Conservation (phyloP, 1,140 invertebrate species). For the Drosophila littoralis region DNA sequence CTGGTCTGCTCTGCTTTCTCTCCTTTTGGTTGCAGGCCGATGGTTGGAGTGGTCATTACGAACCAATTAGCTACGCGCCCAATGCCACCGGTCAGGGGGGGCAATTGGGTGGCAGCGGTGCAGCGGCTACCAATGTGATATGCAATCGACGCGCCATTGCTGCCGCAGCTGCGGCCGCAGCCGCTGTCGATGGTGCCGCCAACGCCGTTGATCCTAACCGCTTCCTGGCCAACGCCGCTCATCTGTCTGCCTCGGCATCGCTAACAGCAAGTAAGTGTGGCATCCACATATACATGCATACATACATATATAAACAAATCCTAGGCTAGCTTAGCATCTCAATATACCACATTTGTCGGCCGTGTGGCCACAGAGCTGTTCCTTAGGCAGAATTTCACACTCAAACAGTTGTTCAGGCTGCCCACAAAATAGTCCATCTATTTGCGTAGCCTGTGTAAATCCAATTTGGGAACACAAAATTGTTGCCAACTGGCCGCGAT, state of each 20-base stretch:
- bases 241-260: constrained; percentile 85
- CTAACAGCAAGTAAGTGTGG: constrained; percentile 85
- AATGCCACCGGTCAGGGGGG: constrained; percentile 45
- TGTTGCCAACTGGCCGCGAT: constrained; percentile 43
- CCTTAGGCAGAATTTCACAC: constrained; percentile 65
- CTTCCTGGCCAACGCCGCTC: constrained; percentile 39
- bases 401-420: constrained; percentile 19
- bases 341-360: constrained; percentile 29
- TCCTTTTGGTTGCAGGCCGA: constrained; percentile 60
- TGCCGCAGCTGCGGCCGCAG: constrained; percentile 58
- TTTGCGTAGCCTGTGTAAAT: constrained; percentile 73
- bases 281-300: background rate
- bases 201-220: constrained; percentile 52
- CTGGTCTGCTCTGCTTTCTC: background rate
- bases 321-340: constrained; percentile 1
- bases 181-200: constrained; percentile 41
- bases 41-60: constrained; percentile 66
- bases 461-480: constrained; percentile 9
- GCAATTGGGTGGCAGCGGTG: constrained; percentile 49
- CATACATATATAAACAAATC: background rate
- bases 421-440: constrained; percentile 16
- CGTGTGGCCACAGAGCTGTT: constrained; percentile 36
- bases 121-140: constrained; percentile 74
- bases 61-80: constrained; percentile 71
- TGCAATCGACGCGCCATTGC: constrained; percentile 69